Evolutionary conservation across 2,888 invertebrate genomes (phyloP).

Genomic region (Stenchaetothrips biformis): DNA sequence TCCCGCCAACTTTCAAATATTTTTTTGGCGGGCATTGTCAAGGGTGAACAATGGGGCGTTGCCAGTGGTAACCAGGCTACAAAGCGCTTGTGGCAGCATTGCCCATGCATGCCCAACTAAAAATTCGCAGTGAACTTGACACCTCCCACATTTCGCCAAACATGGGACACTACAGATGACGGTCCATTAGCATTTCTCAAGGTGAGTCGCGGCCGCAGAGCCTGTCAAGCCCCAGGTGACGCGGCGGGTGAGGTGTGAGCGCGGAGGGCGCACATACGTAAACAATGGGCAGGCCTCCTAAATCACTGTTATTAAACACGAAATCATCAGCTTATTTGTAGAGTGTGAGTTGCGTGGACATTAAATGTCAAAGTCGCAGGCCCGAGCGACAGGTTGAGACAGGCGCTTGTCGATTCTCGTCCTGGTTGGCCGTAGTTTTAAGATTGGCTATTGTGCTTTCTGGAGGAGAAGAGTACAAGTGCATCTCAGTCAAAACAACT

Average conservation of each 20-base stretch:
- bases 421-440: not conserved
- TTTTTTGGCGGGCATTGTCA: not conserved
- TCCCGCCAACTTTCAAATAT: too few species aligned
- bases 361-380: too few species aligned
- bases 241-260: too few species aligned
- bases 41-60: not conserved
- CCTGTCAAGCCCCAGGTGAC: too few species aligned
- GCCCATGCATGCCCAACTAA: not conserved
- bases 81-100: not conserved
- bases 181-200: not conserved
- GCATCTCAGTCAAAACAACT: not conserved
- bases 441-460: not conserved
- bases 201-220: not conserved
- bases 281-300: too few species aligned
- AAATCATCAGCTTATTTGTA: too few species aligned
- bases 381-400: not conserved
- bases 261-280: too few species aligned
- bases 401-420: not conserved
- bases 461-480: slow-evolving; percentile 8
- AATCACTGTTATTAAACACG: too few species aligned
- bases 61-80: not conserved
- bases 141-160: not conserved
- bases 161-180: not conserved
- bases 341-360: too few species aligned
- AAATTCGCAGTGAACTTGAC: not conserved